Evolutionary conservation across 2,888 invertebrate genomes (phyloP).

Genomic region (Mactromeris polynyma): DNA sequence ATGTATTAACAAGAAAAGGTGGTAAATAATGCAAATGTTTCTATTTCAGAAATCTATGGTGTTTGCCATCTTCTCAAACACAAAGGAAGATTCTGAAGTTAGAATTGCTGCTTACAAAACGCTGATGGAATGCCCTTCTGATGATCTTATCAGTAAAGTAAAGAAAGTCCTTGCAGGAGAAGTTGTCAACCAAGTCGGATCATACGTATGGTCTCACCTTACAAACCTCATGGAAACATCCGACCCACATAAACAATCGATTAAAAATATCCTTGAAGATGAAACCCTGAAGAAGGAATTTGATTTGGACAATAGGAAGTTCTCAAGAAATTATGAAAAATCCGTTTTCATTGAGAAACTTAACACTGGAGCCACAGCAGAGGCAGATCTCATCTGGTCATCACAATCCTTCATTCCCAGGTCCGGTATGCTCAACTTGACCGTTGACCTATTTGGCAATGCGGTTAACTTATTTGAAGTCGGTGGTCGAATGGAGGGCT

Average conservation of each 20-base stretch:
- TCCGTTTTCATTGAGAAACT: slow-evolving; percentile 93
- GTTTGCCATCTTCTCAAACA: slow-evolving; percentile 91
- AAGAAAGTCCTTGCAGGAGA: slow-evolving; percentile 87
- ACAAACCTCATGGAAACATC: slow-evolving; percentile 95
- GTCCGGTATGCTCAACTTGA: slow-evolving; percentile 85
- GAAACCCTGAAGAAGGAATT: slow-evolving; percentile 94
- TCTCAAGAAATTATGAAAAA: slow-evolving; percentile 95
- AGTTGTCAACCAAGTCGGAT: slow-evolving; percentile 92
- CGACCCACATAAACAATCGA: slow-evolving; percentile 93
- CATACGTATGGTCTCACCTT: slow-evolving; percentile 97
- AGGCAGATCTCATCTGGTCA: slow-evolving; percentile 86
- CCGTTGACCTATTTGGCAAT: slow-evolving; percentile 90
- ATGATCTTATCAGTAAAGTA: slow-evolving; percentile 92
- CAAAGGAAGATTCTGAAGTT: slow-evolving; percentile 93
- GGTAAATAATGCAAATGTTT: no score
- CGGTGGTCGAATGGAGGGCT: slow-evolving; percentile 94
- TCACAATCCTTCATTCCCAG: slow-evolving; percentile 85
- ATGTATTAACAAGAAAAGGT: not conserved
- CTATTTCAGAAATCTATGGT: slow-evolving; percentile 79
- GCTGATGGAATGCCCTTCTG: slow-evolving; percentile 95
- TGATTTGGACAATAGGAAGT: slow-evolving; percentile 94
- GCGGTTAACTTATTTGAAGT: slow-evolving; percentile 95
- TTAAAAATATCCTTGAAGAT: slow-evolving; percentile 94
- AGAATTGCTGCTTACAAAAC: slow-evolving; percentile 95
- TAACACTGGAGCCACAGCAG: slow-evolving; percentile 89